Evolutionary conservation across 2,797 vertebrate species (phyloP), one percentile per base, ranked within the genome.

Genomic region (Semaprochilodus insignis): DNA sequence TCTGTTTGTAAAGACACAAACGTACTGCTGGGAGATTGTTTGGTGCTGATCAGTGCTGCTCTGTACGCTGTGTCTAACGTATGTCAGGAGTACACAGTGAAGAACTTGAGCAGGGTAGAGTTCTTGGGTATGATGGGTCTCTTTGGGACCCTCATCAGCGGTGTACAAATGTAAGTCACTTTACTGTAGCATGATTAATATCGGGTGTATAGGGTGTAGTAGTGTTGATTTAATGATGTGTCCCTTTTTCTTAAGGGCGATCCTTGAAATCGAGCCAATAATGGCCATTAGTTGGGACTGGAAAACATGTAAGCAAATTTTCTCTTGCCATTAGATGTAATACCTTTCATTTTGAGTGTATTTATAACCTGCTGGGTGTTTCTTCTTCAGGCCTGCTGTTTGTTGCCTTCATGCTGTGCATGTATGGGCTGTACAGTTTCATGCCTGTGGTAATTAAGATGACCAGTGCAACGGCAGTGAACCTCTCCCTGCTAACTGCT

Each of bases 61-160:
- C 95, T 99, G 76, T 99, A 99, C 70, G 97, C 96, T 0, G 90
- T 99, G 76, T 99, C 98, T 70, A 99, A 99, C 63, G 93, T 97
- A 86, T 95, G 96, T 90, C 97, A 99, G 88, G 98, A 99, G 86
- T 95, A 98, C 93, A 95, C 97, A 0, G 98, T 99, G 94, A 99
- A 99, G 95, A 98, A 96, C 91, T 89, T 95, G 91, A 97, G 96
- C 93, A 94, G 95, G 75, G 89, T 95, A 62, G 98, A 99, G 88
- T 99, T 99, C 92, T 93, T 99, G 88, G 98, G 97, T 89, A 99
- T 99, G 97, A 94, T 99, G 92, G 98, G 98, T 70, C 92, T 99
- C 19, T 98, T 99, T 80, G 98, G 97, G 84, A 98, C 96, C 16
- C 14, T 98, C 83, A 94, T 99, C 95, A 99, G 98, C 11, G 96